These are phyloP conservation scores for Zaprionus capensis DNA, from an alignment of 1,140 invertebrate species.

Conservation along the genomic window DNA sequence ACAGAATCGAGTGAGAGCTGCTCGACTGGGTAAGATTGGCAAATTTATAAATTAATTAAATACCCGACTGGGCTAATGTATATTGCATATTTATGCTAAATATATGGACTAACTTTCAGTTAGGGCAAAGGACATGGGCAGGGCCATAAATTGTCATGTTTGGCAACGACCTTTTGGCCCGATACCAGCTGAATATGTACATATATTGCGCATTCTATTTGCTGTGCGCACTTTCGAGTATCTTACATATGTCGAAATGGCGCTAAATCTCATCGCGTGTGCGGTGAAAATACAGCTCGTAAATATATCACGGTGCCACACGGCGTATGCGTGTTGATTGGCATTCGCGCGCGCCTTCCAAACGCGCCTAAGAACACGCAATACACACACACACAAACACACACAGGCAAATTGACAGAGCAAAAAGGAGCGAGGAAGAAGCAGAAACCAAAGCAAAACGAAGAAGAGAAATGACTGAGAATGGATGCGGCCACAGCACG, in stretches of 20 bases:
- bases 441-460: background rate
- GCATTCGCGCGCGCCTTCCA: conserved; percentile 47
- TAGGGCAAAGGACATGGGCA: background rate
- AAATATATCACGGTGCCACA: conserved; percentile 41
- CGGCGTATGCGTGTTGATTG: conserved; percentile 74
- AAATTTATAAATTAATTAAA: conserved; percentile 30
- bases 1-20: background rate
- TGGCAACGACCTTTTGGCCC: conserved; percentile 2
- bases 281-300: conserved; percentile 3
- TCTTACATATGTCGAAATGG: conserved; percentile 24
- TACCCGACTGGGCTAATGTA: conserved; percentile 15
- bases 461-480: background rate
- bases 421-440: background rate
- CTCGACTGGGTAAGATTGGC: background rate
- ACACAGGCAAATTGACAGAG: conserved; percentile 28
- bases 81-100: conserved; percentile 55
- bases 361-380: conserved; percentile 44
- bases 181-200: conserved; percentile 1
- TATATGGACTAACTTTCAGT: conserved; percentile 31
- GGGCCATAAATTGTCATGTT: conserved; percentile 52
- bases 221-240: conserved; percentile 5
- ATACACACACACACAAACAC: conserved; percentile 10
- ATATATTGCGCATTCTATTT: background rate
- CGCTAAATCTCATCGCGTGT: conserved; percentile 44
- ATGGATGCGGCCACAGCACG: conserved; percentile 47